Base-by-base conservation (phyloP, 92 coral and sea anemone species). In the Porites rus region DNA sequence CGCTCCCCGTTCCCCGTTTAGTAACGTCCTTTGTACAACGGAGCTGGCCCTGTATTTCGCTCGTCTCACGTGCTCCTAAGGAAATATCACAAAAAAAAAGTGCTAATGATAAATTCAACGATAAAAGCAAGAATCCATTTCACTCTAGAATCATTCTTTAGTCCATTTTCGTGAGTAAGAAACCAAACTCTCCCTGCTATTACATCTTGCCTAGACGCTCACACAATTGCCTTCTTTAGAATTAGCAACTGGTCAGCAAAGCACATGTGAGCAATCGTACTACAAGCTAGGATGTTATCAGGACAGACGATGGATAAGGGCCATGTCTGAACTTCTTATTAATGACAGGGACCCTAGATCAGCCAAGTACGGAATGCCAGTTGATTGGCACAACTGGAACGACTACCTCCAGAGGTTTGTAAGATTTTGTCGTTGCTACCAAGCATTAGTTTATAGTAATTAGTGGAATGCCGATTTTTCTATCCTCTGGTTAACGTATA, bases 251-350 rank as follows among this genome's bases (percentile, higher is more conserved):
- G 82, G 83, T 3, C 75, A 54, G 13, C 90, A 72, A 12, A 20
- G 18, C 1, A 13, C 80, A 1, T 94, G 97, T 28, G 73, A 77
- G 24, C 83, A 81, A 63, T 79, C 67, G n/a, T 94, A 69, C 46
- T 91, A 87, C 70, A 94, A 94, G 85, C 89, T 92, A 16, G 97
- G 97, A 10, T 94, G 97, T 72, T 94, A 59, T 69, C 79, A 81
- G 69, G 97, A 94, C 25, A 63, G 68, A 1, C 63, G 64, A n/a
- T 59, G 59, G 52, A 53, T 52, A 72, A 80, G 95, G 69, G 52
- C 86, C 21, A 74, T 94, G 52, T 87, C 93, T 11, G 50, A 87
- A 72, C 81, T 94, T 28, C 84, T 94, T 59, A 18, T 94, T 67
- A 94, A 86, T 16, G 97, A 92, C 78, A 91, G 97, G 20, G 93